phyloP scores from a whole-genome alignment of 2,888 invertebrate genomes.

The Eilema griseolum region DNA sequence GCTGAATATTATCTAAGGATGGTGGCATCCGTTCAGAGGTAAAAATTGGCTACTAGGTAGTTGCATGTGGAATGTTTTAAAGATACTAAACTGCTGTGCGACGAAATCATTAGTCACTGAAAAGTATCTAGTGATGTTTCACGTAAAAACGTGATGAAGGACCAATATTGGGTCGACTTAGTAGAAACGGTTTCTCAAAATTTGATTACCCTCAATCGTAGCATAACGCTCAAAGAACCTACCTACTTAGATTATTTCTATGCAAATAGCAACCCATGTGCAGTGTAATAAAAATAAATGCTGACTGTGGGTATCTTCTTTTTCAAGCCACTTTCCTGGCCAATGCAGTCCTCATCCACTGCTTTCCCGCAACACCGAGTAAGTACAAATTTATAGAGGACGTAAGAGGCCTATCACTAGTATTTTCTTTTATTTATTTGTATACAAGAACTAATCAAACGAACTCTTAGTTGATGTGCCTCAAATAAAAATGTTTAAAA shows the following conservation, averaged over 20 bases:
- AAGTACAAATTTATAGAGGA: slow-evolving; percentile 15
- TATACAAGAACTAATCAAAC: too few relatives aligned
- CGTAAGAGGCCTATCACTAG: not conserved
- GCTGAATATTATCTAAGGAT: not conserved
- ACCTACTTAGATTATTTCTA: not conserved
- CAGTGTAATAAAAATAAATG: slow-evolving; percentile 6
- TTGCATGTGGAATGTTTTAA: not conserved
- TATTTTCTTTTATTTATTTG: too few relatives aligned
- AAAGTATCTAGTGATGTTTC: not conserved
- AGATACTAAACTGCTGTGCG: not conserved
- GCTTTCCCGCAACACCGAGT: slow-evolving; percentile 28
- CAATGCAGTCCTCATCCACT: slow-evolving; percentile 31
- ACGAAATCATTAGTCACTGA: not conserved
- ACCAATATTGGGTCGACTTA: not conserved
- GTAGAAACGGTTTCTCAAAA: not conserved
- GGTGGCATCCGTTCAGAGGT: not conserved
- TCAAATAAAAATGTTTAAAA: not conserved
- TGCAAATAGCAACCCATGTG: not conserved
- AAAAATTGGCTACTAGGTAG: not conserved
- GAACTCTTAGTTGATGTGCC: not conserved
- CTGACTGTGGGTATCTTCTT: slow-evolving; percentile 24
- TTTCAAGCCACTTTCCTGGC: slow-evolving; percentile 34
- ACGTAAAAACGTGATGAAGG: too few relatives aligned
- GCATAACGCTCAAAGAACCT: not conserved
- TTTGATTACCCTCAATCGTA: not conserved